Base-by-base conservation (phyloP, 1,140 invertebrate genomes). In the Lutraria rhynchaena region DNA sequence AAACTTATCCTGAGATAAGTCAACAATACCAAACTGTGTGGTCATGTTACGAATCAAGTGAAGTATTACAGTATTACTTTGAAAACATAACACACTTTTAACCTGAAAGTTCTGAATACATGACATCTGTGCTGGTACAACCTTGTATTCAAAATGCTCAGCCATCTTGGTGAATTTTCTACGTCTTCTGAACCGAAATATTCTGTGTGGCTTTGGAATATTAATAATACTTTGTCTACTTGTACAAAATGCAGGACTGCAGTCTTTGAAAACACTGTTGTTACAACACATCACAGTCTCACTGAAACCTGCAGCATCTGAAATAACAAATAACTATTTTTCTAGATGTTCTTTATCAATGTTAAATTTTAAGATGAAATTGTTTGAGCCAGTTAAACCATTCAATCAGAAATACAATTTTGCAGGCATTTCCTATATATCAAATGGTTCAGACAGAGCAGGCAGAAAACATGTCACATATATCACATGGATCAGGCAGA, bases 111-210 rank as follows among this genome's bases (percentile, higher is more conserved):
- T 92, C 73, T 92, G 90, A 49, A 92, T 91, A 27, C 91, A 92
- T 2, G 91, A 92, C 61, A 92, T 86, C 69, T 92, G 91, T 44
- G 91, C 91, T 61, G 91, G 91, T 53, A 92, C 92, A 86, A 92
- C 90, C 83, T 92, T 92, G 86, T 92, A 92, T 57, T 92, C 91
- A 87, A 92, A 92, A 85, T 92, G 91, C 84, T 92, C 91, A 7
- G 91, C 91, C 91, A 92, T 92, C 70, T 92, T 92, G 35, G 90
- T 92, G 83, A 92, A 92, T 76, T 92, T 92, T 71, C 88, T 89
- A 60, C 88, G 86, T 31, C 88, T 82, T 37, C 91, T 75, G 77
- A 92, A 92, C 60, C 90, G 89, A 85, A 92, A 92, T 75, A 92
- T 83, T 11, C 88, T 88, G 17, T 84, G 83, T 7, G 87, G 85